Conservation (phyloP, 2,888 invertebrate species). For the Tinea semifulvella region DNA sequence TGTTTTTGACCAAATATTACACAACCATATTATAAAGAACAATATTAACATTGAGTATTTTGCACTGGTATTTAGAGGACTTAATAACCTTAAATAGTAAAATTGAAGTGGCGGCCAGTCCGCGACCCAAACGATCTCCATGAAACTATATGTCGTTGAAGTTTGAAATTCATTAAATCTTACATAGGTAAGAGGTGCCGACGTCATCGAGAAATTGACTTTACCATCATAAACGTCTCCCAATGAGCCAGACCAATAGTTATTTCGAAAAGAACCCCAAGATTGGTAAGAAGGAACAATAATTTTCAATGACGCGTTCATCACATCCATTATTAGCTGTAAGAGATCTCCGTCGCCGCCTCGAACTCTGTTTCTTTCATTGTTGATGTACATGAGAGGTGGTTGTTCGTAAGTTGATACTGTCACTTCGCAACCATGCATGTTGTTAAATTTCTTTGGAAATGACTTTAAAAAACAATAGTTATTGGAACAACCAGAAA, state of each 20-base stretch:
- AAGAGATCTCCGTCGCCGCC: slow-evolving; percentile 39
- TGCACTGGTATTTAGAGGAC: slow-evolving; percentile 29
- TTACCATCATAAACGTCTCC: slow-evolving; percentile 4
- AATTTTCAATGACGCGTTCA: slow-evolving; percentile 36
- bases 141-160: slow-evolving; percentile 28
- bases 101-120: slow-evolving; percentile 28
- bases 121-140: slow-evolving; percentile 40
- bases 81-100: slow-evolving; percentile 37
- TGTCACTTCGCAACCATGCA: slow-evolving; percentile 30
- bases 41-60: slow-evolving; percentile 28
- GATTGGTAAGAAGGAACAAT: slow-evolving; percentile 25
- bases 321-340: slow-evolving; percentile 26
- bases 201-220: slow-evolving; percentile 11
- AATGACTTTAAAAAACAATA: slow-evolving; percentile 27
- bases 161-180: slow-evolving; percentile 2
- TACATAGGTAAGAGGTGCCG: background rate
- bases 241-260: slow-evolving; percentile 7
- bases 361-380: slow-evolving; percentile 26
- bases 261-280: slow-evolving; percentile 23
- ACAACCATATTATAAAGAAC: slow-evolving; percentile 30
- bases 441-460: slow-evolving; percentile 30
- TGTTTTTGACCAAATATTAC: slow-evolving; percentile 28
- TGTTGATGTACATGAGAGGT: slow-evolving; percentile 34
- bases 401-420: slow-evolving; percentile 39
- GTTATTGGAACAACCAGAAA: slow-evolving; percentile 17